Percentiles rank a stretch among this genome's conserved stretches.
Evolutionary conservation across 53 echinoderm and acorn worm genomes (phyloP).

Genomic region (Astropecten irregularis): DNA sequence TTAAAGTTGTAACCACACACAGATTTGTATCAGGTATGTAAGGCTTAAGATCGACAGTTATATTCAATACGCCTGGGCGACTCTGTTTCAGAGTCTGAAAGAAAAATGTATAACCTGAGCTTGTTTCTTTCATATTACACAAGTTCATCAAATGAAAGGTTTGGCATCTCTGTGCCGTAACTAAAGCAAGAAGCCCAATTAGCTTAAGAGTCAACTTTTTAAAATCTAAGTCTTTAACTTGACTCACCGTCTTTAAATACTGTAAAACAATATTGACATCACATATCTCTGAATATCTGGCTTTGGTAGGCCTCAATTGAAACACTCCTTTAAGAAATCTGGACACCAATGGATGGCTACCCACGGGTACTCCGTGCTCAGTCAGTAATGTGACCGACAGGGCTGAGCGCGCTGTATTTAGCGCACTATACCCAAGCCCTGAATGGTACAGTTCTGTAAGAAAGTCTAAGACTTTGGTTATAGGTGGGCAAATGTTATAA

Average conservation of each 20-base stretch:
- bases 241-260: not conserved
- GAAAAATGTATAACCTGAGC: not conserved
- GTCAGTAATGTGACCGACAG: not conserved
- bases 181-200: not conserved
- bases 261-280: slow-evolving; percentile 20
- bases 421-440: slow-evolving; percentile 35
- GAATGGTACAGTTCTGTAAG: slow-evolving; percentile 30
- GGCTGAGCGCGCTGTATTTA: slow-evolving; percentile 45
- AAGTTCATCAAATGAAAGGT: not conserved
- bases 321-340: slow-evolving; percentile 52
- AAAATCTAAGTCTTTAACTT: not conserved
- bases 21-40: slow-evolving; percentile 2
- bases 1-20: not conserved
- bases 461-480: slow-evolving; percentile 36
- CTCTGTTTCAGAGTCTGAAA: not conserved
- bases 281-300: slow-evolving; percentile 14
- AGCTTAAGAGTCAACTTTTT: slow-evolving; percentile 1
- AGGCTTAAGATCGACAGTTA: not conserved
- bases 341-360: slow-evolving; percentile 35
- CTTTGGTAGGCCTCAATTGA: slow-evolving; percentile 23
- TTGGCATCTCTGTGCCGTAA: slow-evolving; percentile 21
- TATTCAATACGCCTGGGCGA: not conserved
- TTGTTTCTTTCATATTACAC: not conserved
- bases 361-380: not conserved
- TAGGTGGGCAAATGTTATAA: slow-evolving; percentile 25